Evolutionary conservation across 2,888 invertebrate genomes (phyloP), one percentile per base, ranked within the genome.

Genomic region (Cosmorhoe ocellata): DNA sequence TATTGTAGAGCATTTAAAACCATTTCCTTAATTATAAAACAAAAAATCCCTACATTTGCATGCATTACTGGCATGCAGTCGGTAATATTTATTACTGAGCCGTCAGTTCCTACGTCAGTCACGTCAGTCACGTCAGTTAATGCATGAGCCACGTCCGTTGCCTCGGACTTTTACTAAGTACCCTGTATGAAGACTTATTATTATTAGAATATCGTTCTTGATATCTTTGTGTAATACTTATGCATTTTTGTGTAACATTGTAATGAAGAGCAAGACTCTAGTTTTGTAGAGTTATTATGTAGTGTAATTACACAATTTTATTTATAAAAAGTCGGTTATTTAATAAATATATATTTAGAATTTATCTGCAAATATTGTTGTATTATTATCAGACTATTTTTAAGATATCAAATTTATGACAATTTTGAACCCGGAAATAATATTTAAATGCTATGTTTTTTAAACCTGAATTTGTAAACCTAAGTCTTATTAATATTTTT

Each of bases 121-220:
- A n/a, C n/a, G 74, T 74, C 74, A 66, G 54, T 64, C n/a, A 66
- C 58, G 76, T 74, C 75, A 70, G 59, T 58, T 84, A 81, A 88
- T 79, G 69, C 69, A 88, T 82, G 63, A 64, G 68, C 64, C 51
- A 65, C 74, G 81, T 85, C 85, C 86, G 84, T 67, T 67, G 59
- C 50, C 65, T 54, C 64, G 65, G 87, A 84, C 85, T 78, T 61
- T 67, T 65, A 86, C 78, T 79, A 81, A 87, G 79, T 72, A 69
- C 73, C 61, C 56, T 62, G 62, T 71, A 70, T 71, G 67, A 69
- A 67, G 75, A 75, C 67, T 75, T 76, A 74, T 79, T 18, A 18
- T 18, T 18, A 18, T 3, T 3, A 18, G 18, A 69, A 64, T 70
- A 64, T 67, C 59, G 59, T 67, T 70, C 63, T 62, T 69, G 64